Conservation (phyloP, 2,797 vertebrate species). For the Fundulus diaphanus region DNA sequence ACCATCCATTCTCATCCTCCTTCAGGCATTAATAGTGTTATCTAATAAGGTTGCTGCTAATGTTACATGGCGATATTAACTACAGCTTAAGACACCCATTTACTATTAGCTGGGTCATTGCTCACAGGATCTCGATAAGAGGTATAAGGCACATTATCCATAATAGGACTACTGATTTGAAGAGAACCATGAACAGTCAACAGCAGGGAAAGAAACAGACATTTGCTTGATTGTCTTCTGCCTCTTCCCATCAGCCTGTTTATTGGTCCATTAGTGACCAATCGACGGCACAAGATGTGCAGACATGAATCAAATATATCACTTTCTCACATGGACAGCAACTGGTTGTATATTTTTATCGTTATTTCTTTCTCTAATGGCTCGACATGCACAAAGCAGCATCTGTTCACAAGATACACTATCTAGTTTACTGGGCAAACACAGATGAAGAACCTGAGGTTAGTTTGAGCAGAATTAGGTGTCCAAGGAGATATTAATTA, state of each 20-base stretch:
- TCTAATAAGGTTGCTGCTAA: conserved; percentile 53
- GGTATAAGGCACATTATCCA: conserved; percentile 49
- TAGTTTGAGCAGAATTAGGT: not conserved
- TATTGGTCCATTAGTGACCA: conserved; percentile 75
- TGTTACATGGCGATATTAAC: conserved; percentile 55
- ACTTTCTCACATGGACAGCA: conserved; percentile 22
- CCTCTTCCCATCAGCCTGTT: conserved; percentile 56
- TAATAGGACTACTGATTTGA: conserved; percentile 59
- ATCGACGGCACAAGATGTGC: conserved; percentile 48
- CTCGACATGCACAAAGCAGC: conserved; percentile 29
- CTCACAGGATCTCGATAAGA: conserved; percentile 50
- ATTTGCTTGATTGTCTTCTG: conserved; percentile 56
- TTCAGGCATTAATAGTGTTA: conserved; percentile 37
- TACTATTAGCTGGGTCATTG: conserved; percentile 55
- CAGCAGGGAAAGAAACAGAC: conserved; percentile 43
- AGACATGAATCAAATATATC: conserved; percentile 60
- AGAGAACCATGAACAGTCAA: conserved; percentile 42
- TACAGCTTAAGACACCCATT: conserved; percentile 57
- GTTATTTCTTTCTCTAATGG: conserved; percentile 20
- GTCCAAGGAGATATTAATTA: not conserved
- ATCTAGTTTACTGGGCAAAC: conserved; percentile 22
- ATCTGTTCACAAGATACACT: conserved; percentile 12
- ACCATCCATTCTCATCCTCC: conserved; percentile 47
- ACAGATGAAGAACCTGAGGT: not conserved
- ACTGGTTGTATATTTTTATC: not conserved